Base-by-base conservation (phyloP, 2,797 vertebrate genomes). In the Intellagama lesueurii region DNA sequence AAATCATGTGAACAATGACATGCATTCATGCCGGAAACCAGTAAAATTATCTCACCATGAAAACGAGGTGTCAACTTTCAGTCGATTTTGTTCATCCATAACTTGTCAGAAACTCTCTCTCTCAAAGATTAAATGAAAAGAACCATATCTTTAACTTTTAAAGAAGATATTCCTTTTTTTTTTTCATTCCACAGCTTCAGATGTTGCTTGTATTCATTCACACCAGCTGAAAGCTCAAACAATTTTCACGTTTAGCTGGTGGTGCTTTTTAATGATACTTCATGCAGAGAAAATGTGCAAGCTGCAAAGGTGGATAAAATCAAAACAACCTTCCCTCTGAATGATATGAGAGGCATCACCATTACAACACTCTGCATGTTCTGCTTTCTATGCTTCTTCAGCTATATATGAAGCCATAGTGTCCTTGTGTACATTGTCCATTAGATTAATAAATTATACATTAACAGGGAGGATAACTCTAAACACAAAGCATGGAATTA, bases 371-470 rank as follows among this genome's bases (percentile, higher is more conserved):
- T 49, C 40, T 66, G 49, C 68, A 35, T 8, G 40, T 88, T 76
- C 30, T 49, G 35, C 56, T 88, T 76, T 40, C 30, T 52, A 28
- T 19, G 32, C 24, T 75, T 82, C 7, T 47, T 82, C 70, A 76
- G 26, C n/a, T 82, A 66, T 82, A 5, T 17, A 28, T 24, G 44
- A 82, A 28, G 28, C 22, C 47, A 32, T 70, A 44, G 7, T 60
- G 24, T 75, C 30, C 75, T 88, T 76, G 40, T 40, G 5, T 88
- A 47, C 47, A 52, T 64, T 83, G 8, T 76, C 40, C 60, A 9
- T 32, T 26, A 28, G 66, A 76, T 83, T 70, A 88, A 82, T 83
- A 88, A 82, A 88, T 82, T 76, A 88, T 66, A 66, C 52, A 82
- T 83, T 76, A 76, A 68, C 56, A n/a, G 22, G 52, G 44, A 47